Percentiles rank a stretch among this genome's conserved stretches.
phyloP scores from a whole-genome alignment of 2,113 vertebrate species.

The Micronycteris hirsuta region DNA sequence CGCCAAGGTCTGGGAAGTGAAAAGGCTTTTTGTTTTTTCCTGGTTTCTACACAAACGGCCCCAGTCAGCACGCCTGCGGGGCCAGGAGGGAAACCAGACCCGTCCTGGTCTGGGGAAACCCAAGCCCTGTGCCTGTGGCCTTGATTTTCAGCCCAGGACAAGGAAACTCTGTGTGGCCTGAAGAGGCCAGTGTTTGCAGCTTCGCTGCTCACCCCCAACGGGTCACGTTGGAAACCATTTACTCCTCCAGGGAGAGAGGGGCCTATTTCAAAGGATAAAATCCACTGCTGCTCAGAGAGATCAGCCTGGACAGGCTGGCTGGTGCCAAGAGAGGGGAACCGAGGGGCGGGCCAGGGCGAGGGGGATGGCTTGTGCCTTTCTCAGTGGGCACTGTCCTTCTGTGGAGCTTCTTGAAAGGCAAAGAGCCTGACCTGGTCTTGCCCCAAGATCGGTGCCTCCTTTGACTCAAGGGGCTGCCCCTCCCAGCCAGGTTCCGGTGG shows the following conservation, averaged over 20 bases:
- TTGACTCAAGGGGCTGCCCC: neutral
- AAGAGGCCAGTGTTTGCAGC: constrained; percentile 35
- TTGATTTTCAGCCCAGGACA: constrained; percentile 60
- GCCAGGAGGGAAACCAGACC: neutral
- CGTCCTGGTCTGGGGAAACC: neutral
- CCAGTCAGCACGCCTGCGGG: neutral
- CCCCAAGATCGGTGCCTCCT: neutral
- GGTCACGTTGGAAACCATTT: neutral
- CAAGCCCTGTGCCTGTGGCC: neutral
- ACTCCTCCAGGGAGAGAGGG: neutral
- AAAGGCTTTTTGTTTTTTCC: constrained; percentile 60
- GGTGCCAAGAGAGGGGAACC: neutral
- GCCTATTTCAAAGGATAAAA: neutral
- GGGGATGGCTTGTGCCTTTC: neutral
- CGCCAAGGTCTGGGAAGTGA: constrained; percentile 40
- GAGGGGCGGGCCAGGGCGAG: neutral
- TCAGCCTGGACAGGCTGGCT: neutral
- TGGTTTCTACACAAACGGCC: neutral
- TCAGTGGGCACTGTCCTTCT: neutral
- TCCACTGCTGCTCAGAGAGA: neutral
- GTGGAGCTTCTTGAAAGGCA: neutral
- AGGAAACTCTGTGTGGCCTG: constrained; percentile 71
- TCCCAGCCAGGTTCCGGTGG: neutral
- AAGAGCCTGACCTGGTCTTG: neutral
- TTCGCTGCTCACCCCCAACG: neutral